These are phyloP conservation scores for Astyanax mexicanus DNA, from an alignment of 2,797 vertebrate genomes.

Conservation along the genomic window DNA sequence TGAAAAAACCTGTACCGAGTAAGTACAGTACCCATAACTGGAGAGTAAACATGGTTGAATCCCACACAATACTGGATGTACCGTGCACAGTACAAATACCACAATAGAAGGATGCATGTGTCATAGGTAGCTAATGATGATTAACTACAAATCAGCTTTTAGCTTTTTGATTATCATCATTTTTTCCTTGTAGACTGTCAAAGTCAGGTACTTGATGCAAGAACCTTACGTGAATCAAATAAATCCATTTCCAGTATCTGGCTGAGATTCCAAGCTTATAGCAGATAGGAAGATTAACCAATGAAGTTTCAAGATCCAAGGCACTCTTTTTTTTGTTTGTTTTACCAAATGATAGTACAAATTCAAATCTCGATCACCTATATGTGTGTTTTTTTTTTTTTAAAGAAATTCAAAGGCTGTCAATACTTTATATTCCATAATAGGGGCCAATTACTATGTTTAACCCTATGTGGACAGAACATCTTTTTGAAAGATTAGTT, in stretches of 20 bases:
- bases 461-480: slow-evolving; percentile 88
- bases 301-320: slow-evolving; percentile 92
- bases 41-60: slow-evolving; percentile 77
- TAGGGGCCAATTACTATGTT: slow-evolving; percentile 79
- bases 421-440: slow-evolving; percentile 73
- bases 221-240: slow-evolving; percentile 82
- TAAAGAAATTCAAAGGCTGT: slow-evolving; percentile 86
- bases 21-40: slow-evolving; percentile 73
- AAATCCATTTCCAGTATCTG: slow-evolving; percentile 78
- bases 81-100: slow-evolving; percentile 77
- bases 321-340: slow-evolving; percentile 90
- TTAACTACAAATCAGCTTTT: slow-evolving; percentile 85
- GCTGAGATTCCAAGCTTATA: slow-evolving; percentile 84
- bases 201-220: slow-evolving; percentile 85
- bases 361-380: slow-evolving; percentile 80
- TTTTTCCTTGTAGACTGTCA: slow-evolving; percentile 73
- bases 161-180: slow-evolving; percentile 70
- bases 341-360: slow-evolving; percentile 91
- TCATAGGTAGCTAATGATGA: slow-evolving; percentile 89
- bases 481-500: slow-evolving; percentile 84
- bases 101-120: slow-evolving; percentile 74
- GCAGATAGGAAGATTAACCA: slow-evolving; percentile 90
- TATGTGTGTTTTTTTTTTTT: slow-evolving; percentile 62
- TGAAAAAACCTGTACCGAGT: slow-evolving; percentile 74
- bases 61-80: slow-evolving; percentile 81